Evolutionary conservation across 1,140 invertebrate species (phyloP).

Genomic region (Phymastichus coffea): DNA sequence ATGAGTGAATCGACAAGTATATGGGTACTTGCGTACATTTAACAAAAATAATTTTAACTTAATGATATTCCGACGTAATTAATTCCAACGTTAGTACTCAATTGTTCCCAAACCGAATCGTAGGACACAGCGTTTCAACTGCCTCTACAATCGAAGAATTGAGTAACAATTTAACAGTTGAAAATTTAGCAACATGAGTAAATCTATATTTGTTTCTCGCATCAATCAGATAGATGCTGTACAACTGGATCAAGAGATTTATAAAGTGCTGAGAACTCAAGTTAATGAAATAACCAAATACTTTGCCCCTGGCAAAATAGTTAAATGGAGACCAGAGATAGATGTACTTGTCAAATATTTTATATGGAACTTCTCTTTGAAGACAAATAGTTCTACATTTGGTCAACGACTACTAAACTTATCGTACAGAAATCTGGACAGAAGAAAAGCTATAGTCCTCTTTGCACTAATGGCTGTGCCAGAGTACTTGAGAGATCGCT

Average conservation of each 20-base stretch:
- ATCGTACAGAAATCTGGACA: constrained; percentile 42
- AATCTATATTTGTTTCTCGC: constrained; percentile 45
- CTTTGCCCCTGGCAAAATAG: constrained; percentile 37
- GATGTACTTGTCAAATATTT: constrained; percentile 43
- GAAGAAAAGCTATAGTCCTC: constrained; percentile 43
- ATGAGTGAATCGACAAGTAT: no score
- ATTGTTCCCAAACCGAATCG: no score
- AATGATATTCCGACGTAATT: no score
- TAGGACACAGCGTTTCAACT: no score
- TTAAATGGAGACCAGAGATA: constrained; percentile 49
- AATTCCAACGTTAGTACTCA: no score
- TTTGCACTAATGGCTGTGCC: constrained; percentile 43
- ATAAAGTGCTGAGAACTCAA: constrained; percentile 43
- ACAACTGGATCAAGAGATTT: constrained; percentile 51
- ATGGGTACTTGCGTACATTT: no score
- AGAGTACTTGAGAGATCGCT: constrained; percentile 40
- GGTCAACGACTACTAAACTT: constrained; percentile 51
- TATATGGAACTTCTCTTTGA: constrained; percentile 50
- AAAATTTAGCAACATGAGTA: no score
- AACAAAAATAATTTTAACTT: no score
- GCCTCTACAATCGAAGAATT: no score
- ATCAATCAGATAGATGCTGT: constrained; percentile 52
- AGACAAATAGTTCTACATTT: constrained; percentile 45
- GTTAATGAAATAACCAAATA: constrained; percentile 40
- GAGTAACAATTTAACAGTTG: no score